Conservation (phyloP, 1,140 invertebrate genomes). For the Spodoptera frugiperda region DNA sequence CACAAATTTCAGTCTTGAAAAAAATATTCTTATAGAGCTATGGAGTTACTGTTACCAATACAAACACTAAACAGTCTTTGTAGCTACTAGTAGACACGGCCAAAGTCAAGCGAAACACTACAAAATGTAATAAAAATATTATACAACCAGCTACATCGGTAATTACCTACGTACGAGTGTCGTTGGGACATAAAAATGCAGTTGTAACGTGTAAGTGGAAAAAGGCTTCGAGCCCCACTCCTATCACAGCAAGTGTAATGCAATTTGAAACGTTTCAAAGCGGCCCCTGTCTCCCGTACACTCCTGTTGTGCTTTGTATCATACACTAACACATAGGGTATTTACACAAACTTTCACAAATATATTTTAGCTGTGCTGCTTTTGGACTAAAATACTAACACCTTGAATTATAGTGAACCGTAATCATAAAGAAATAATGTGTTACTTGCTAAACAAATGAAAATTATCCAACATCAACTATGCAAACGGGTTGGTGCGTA, state of each 20-base stretch:
- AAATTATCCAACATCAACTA: too few relatives aligned
- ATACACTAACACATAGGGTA: neutral
- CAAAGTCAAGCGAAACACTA: slow-evolving; percentile 18
- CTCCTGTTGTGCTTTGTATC: neutral
- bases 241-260: slow-evolving; percentile 73
- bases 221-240: slow-evolving; percentile 66
- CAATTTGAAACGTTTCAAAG: slow-evolving; percentile 76
- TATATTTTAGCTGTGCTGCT: slow-evolving; percentile 9
- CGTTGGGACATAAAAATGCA: slow-evolving; percentile 70
- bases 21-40: too few relatives aligned
- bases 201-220: slow-evolving; percentile 61
- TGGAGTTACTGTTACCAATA: neutral
- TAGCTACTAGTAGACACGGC: neutral
- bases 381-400: neutral
- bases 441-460: too few relatives aligned
- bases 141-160: slow-evolving; percentile 52
- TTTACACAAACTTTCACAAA: neutral
- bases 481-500: neutral
- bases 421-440: too few relatives aligned
- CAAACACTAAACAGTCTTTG: neutral
- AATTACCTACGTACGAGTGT: slow-evolving; percentile 68
- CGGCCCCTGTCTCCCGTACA: slow-evolving; percentile 49
- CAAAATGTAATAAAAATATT: slow-evolving; percentile 28
- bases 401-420: neutral
- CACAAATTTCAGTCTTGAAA: too few relatives aligned